These are phyloP conservation scores for Drosophila prostipennis DNA, from an alignment of 2,888 invertebrate species.

Conservation along the genomic window DNA sequence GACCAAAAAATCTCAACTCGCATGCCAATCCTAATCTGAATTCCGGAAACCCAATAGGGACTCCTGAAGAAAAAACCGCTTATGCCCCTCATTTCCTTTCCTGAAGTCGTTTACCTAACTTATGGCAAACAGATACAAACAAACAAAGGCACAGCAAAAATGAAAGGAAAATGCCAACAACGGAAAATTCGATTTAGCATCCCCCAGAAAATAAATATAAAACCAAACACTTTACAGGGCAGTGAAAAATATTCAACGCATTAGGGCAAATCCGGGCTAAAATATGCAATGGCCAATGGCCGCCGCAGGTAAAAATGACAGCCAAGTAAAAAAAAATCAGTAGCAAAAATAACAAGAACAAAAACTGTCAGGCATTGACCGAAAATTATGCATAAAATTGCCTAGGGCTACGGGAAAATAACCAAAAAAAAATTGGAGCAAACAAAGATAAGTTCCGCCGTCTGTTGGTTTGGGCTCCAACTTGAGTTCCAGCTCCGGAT, in stretches of 20 bases:
- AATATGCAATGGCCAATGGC: constrained; percentile 73
- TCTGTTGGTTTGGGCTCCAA: constrained; percentile 30
- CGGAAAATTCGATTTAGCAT: constrained; percentile 65
- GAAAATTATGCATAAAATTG: constrained; percentile 73
- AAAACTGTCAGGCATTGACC: constrained; percentile 41
- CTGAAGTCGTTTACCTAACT: constrained; percentile 65
- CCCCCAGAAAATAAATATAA: constrained; percentile 32
- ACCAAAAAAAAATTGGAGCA: constrained; percentile 45
- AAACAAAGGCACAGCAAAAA: constrained; percentile 28
- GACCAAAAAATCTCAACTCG: constrained; percentile 5
- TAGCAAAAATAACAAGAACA: constrained; percentile 40
- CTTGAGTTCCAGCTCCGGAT: constrained; percentile 19
- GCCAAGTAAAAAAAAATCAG: constrained; percentile 43
- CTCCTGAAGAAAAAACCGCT: constrained; percentile 16
- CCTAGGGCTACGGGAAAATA: constrained; percentile 31
- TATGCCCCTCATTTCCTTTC: constrained; percentile 36
- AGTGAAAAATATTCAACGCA: constrained; percentile 73
- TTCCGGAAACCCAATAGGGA: constrained; percentile 18
- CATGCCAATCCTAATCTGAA: constrained; percentile 11
- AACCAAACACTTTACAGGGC: constrained; percentile 62
- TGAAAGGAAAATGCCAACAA: constrained; percentile 25
- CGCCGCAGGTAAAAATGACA: constrained; percentile 68
- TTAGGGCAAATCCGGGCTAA: constrained; percentile 76
- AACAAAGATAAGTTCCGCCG: constrained; percentile 71
- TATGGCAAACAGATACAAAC: constrained; percentile 58